Evolutionary conservation across 2,797 vertebrate species (phyloP), one percentile per base, ranked within the genome.

Genomic region (Galaxias olidus): DNA sequence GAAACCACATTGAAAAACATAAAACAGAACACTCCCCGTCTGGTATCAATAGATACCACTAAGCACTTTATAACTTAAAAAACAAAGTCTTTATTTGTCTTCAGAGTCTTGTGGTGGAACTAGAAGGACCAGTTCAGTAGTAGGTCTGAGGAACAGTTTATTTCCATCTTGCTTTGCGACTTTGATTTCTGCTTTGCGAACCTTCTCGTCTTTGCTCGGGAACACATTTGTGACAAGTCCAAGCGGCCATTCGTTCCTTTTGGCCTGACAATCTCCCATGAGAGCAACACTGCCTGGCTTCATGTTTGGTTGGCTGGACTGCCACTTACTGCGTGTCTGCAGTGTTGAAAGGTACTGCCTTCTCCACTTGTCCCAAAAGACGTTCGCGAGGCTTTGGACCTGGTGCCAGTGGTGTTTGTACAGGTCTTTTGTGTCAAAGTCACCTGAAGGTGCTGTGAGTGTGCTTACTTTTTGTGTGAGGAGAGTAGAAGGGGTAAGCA

Each of bases 401-500:
- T 51, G 60, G 0, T 12, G 4, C 47, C 59, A 61, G 0, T 50
- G 59, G 0, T 14, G n/a, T 17, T 18, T 52, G 20, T 51, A 44
- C 1, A 62, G n/a, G 15, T 62, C n/a, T 0, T 19, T 43, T 5
- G 7, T 10, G 1, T 10, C n/a, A 10, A 30, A 2, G 3, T 30
- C 30, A 2, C 30, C 30, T n/a, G n/a, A n/a, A 30, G 30, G 30
- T 30, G 30, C 3, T 3, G 30, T 6, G 30, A 30, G 30, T 3
- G 17, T 52, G 3, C 41, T 30, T 0, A n/a, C 43, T 4, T 65
- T 56, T 12, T 65, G 63, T 0, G 20, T 65, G 2, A 65, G 63
- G 8, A 65, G 52, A 4, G n/a, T 63, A 0, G 61, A 7, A 20
- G 61, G 51, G 13, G 61, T 13, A 12, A 53, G 51, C 19, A 54